Conservation (phyloP, 2,888 invertebrate species). For the Phlogophora meticulosa region DNA sequence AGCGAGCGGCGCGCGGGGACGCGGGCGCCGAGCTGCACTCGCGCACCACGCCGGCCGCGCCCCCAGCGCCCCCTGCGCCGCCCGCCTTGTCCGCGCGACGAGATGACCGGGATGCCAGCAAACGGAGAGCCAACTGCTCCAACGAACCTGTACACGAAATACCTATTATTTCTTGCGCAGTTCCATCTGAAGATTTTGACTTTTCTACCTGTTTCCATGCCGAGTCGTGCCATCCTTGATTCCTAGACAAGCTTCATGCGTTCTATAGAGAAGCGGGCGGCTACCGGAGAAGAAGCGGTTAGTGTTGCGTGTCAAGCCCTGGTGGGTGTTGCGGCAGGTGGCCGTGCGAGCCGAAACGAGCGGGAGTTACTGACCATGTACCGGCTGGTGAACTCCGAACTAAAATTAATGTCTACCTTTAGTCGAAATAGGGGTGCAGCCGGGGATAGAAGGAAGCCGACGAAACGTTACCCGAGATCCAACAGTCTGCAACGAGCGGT, state of each 20-base stretch:
- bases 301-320: constrained; percentile 61
- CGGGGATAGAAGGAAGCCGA: constrained; percentile 62
- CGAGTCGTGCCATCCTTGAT: constrained; percentile 48
- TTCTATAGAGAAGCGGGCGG: constrained; percentile 55
- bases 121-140: constrained; percentile 85
- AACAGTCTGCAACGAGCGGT: constrained; percentile 38
- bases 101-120: constrained; percentile 78
- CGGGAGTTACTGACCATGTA: constrained; percentile 56
- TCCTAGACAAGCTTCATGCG: constrained; percentile 64
- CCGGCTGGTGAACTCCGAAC: constrained; percentile 57
- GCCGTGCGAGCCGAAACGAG: constrained; percentile 56
- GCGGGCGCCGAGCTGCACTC: constrained; percentile 87
- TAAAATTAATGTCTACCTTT: constrained; percentile 44
- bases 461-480: constrained; percentile 59
- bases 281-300: constrained; percentile 56
- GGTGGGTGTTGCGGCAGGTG: constrained; percentile 36
- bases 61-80: constrained; percentile 36
- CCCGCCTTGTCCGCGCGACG: constrained; percentile 58
- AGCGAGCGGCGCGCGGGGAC: constrained; percentile 92
- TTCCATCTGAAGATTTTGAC: neutral
- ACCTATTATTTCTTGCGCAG: constrained; percentile 1
- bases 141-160: constrained; percentile 79
- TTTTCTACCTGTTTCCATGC: constrained; percentile 53
- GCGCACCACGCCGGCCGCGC: constrained; percentile 65
- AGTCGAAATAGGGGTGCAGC: constrained; percentile 55